A percentile compares a stretch with the other conserved stretches of the same genome.
These are phyloP conservation scores for Drepanosiphum platanoidis DNA, from an alignment of 2,888 invertebrate species.

Conservation along the genomic window DNA sequence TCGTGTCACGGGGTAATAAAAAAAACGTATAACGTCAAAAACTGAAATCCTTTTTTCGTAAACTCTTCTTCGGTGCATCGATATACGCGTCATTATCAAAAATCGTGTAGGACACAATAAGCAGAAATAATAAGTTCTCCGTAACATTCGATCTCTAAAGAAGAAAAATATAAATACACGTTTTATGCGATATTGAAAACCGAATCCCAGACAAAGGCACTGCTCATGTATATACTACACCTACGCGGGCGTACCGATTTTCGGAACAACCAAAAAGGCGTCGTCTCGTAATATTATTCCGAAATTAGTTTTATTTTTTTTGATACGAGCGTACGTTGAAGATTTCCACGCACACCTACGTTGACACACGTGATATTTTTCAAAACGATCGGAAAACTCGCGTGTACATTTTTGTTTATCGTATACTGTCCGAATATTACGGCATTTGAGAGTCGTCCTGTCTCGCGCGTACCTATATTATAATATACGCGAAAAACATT, in stretches of 20 bases:
- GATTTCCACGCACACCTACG: background rate
- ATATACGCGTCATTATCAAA: background rate
- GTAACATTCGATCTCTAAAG: background rate
- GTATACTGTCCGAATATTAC: background rate
- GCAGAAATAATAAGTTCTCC: background rate
- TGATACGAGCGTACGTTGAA: background rate
- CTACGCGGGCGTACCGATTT: background rate
- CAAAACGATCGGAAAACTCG: background rate
- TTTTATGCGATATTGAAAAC: background rate
- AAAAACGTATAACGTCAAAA: background rate
- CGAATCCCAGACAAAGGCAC: background rate
- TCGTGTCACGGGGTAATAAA: conserved; percentile 2
- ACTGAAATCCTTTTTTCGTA: too few relatives aligned
- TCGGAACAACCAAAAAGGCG: background rate
- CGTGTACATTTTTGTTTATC: background rate
- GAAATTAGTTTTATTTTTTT: background rate
- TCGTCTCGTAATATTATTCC: too few relatives aligned
- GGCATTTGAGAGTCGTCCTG: background rate
- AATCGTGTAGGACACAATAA: background rate
- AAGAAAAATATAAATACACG: background rate
- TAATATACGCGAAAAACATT: background rate
- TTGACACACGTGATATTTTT: background rate
- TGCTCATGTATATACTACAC: too few relatives aligned
- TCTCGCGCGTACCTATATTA: too few relatives aligned
- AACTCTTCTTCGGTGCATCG: background rate